Base-by-base conservation (phyloP, 2,113 vertebrate genomes). In the Pao palembangensis region DNA sequence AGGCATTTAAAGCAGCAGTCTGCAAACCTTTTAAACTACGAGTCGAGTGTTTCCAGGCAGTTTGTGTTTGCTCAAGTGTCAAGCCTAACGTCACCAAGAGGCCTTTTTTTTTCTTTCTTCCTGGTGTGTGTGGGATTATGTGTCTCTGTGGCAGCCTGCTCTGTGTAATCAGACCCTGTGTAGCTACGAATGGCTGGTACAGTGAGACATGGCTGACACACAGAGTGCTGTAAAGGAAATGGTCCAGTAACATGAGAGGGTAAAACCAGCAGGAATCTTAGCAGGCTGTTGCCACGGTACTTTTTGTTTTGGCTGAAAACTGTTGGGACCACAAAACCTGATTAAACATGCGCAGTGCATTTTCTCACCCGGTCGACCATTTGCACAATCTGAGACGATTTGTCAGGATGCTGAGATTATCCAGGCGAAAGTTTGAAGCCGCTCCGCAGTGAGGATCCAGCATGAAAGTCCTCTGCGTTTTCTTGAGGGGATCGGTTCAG, bases 1-100 rank as follows among this genome's bases (percentile, higher is more conserved):
- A 55, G 15, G n/a, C 52, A 34, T 73, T 79, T 19, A 66, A 55
- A 67, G 42, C 50, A 58, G 82, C 71, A 82, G 69, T 65, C 34
- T 25, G 23, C 17, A n/a, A 69, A 64, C 73, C 56, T 71, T 66
- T 43, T 38, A 28, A 70, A 58, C 61, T 52, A 31, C 1, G 28
- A 81, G 80, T 85, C 79, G 63, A 87, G 79, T 78, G 71, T 58
- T 71, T 79, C 75, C 23, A 16, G 63, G 43, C 16, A 0, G 43
- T 17, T 44, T 44, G 16, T 16, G 43, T 44, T 44, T 17, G 43
- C 71, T 82, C 57, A 16, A 71, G 65, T 77, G 70, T 83, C 67
- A 21, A 46, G 34, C 65, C 21, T 42, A 48, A 67, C 68, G 48
- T 72, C 10, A 58, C 47, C 20, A 3, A 11, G 65, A 7, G 5